These are phyloP conservation scores for Brachionus paranguensis DNA, from an alignment of 1,140 invertebrate species.

Conservation along the genomic window DNA sequence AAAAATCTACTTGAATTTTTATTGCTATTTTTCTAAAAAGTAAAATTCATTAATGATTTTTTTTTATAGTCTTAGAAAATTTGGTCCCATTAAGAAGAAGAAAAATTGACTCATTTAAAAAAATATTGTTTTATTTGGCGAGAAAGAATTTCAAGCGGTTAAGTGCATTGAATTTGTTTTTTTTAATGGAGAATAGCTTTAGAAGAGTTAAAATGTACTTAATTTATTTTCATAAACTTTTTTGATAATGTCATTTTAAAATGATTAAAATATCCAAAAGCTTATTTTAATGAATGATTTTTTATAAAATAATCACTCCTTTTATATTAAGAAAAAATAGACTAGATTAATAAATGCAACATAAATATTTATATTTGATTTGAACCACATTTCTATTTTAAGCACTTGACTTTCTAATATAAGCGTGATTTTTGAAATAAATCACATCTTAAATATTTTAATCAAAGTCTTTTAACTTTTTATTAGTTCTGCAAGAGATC, in stretches of 20 bases:
- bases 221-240: not conserved
- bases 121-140: too few species aligned
- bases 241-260: too few species aligned
- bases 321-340: not conserved
- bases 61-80: not conserved
- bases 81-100: not conserved
- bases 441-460: too few species aligned
- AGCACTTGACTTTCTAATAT: not conserved
- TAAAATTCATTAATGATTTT: not conserved
- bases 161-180: not conserved
- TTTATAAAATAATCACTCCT: not conserved
- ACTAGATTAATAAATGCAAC: not conserved
- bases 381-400: not conserved
- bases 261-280: not conserved
- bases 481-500: too few species aligned
- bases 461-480: too few species aligned
- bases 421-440: not conserved
- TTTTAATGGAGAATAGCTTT: not conserved
- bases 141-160: not conserved
- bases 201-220: not conserved
- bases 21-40: not conserved
- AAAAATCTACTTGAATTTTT: not conserved
- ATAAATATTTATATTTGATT: not conserved
- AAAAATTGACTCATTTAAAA: not conserved
- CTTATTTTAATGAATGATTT: not conserved